Base-by-base conservation (phyloP, 2,113 vertebrate genomes). In the Pachycephala philippinensis region DNA sequence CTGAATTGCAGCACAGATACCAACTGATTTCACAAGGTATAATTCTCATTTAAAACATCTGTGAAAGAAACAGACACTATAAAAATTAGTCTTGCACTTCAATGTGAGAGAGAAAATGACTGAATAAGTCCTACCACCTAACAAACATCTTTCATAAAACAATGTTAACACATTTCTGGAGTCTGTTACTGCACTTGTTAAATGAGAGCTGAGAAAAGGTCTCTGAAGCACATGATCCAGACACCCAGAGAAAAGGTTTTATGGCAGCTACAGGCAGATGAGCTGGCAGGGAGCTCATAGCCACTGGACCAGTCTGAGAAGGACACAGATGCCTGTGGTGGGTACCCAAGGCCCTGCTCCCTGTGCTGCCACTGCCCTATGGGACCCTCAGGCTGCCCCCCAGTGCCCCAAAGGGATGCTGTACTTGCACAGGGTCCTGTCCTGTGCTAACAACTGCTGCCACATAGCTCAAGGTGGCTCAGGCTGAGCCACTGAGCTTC, bases 31-130 rank as follows among this genome's bases (percentile, higher is more conserved):
- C 85, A 97, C 90, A 84, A 94, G 52, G 68, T 83, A 71, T 76
- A 97, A 93, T 72, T 95, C 84, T 89, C 74, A 94, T 96, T 96
- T 93, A 53, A 57, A 97, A 97, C 15, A 64, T 15, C 61, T 63
- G 37, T 39, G 71, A 97, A 95, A 97, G 49, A 81, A 94, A 95
- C 2, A 91, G 61, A 93, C 22, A 24, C 56, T 60, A 10, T 47
- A 83, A 93, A 61, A 95, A 95, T 78, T 68, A 81, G 82, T 60
- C 74, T 19, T 19, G 45, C 47, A n/a, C 82, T 93, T 96, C 84
- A 88, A 70, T 89, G 79, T 49, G 85, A 95, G 90, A 84, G 61
- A 87, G 47, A 93, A 96, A 85, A 89, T 52, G 40, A 84, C 15
- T 47, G n/a, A 85, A 1, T 81, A 84, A 95, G 40, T 72, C 35